Evolutionary conservation across 1,140 invertebrate genomes (phyloP).

Genomic region (Antheraea mylitta): DNA sequence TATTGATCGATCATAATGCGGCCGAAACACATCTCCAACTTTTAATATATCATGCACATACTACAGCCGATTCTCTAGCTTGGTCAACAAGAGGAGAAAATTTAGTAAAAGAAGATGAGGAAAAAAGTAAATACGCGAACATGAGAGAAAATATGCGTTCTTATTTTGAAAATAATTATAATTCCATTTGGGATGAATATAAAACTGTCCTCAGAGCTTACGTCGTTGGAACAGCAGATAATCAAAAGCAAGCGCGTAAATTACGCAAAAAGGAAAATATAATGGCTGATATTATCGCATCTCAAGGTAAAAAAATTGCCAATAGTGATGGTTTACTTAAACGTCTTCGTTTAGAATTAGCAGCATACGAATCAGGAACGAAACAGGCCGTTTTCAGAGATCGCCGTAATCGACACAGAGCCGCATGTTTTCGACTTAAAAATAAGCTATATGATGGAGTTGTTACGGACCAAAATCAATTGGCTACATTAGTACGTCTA

Average conservation of each 20-base stretch:
- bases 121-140: constrained; percentile 51
- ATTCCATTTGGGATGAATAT: constrained; percentile 62
- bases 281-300: constrained; percentile 70
- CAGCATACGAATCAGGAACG: constrained; percentile 65
- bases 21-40: constrained; percentile 69
- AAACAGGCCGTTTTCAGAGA: constrained; percentile 69
- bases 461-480: constrained; percentile 42
- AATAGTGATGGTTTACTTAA: constrained; percentile 59
- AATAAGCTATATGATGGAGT: constrained; percentile 47
- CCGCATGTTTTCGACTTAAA: constrained; percentile 56
- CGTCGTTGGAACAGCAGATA: constrained; percentile 56
- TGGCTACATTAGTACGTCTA: constrained; percentile 48
- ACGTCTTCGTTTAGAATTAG: constrained; percentile 52
- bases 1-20: constrained; percentile 51
- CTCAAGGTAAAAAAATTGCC: constrained; percentile 64
- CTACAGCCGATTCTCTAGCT: constrained; percentile 53
- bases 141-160: constrained; percentile 62
- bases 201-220: constrained; percentile 64
- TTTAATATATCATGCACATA: constrained; percentile 55
- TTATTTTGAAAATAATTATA: constrained; percentile 60
- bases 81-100: constrained; percentile 68
- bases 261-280: constrained; percentile 66
- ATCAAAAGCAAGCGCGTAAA: constrained; percentile 63
- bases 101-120: constrained; percentile 69
- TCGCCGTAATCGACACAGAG: constrained; percentile 57